Percentiles rank a stretch among this genome's conserved stretches.
phyloP scores from a whole-genome alignment of 2,797 vertebrate species.

The Syngnathus acus region DNA sequence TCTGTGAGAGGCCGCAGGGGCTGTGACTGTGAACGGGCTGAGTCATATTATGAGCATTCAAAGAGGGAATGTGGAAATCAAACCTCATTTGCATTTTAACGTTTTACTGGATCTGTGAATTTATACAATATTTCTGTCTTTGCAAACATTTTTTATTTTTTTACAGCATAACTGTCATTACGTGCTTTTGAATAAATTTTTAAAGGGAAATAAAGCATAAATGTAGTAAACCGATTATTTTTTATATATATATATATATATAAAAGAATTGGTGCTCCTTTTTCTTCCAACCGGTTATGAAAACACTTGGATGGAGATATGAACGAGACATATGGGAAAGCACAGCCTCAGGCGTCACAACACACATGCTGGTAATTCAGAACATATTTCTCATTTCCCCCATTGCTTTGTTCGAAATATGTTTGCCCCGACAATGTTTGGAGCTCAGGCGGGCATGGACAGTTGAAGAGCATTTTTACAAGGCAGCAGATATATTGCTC shows the following conservation, averaged over 20 bases:
- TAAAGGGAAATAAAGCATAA: slow-evolving; percentile 5
- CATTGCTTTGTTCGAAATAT: slow-evolving; percentile 53
- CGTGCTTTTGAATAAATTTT: slow-evolving; percentile 8
- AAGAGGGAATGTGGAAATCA: slow-evolving; percentile 19
- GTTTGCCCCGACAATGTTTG: slow-evolving; percentile 53
- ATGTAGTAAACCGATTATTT: slow-evolving; percentile 8
- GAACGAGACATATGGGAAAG: slow-evolving; percentile 64
- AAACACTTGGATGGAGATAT: slow-evolving; percentile 57
- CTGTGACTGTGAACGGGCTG: slow-evolving; percentile 33
- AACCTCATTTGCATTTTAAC: slow-evolving; percentile 20
- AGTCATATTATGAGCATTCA: slow-evolving; percentile 24
- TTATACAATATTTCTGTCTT: slow-evolving; percentile 5
- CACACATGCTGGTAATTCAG: slow-evolving; percentile 67
- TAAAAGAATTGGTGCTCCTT: background rate
- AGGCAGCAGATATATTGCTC: slow-evolving; percentile 14
- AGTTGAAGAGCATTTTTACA: slow-evolving; percentile 9
- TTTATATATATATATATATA: background rate
- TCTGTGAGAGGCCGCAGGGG: slow-evolving; percentile 39
- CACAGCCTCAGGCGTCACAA: slow-evolving; percentile 56
- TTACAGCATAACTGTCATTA: slow-evolving; percentile 2
- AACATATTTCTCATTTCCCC: slow-evolving; percentile 66
- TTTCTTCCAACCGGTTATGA: slow-evolving; percentile 53
- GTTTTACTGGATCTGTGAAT: slow-evolving; percentile 2
- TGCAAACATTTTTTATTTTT: slow-evolving; percentile 1
- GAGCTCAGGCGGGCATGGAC: slow-evolving; percentile 17